These are phyloP conservation scores for Spodoptera littoralis DNA, from an alignment of 2,888 invertebrate genomes.

Conservation along the genomic window DNA sequence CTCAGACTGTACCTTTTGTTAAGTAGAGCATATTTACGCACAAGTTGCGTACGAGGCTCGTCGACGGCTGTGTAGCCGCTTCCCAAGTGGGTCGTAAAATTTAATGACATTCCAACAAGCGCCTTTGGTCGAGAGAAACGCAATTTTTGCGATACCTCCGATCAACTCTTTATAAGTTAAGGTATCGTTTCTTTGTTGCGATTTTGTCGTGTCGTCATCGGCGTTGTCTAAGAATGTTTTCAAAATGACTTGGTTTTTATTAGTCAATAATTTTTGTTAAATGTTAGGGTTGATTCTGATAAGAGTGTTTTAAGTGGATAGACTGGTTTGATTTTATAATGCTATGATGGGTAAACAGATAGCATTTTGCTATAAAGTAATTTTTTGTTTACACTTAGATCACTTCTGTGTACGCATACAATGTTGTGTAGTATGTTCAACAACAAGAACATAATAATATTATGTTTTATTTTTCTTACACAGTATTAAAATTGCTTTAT, in stretches of 20 bases:
- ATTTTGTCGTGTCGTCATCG: conserved; percentile 5
- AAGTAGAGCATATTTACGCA: conserved; percentile 55
- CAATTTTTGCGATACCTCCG: conserved; percentile 78
- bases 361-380: too few species aligned
- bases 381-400: too few species aligned
- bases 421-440: too few species aligned
- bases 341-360: too few species aligned
- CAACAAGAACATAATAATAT: too few species aligned
- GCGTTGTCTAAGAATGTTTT: neutral
- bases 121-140: conserved; percentile 69
- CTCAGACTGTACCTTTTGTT: conserved; percentile 13
- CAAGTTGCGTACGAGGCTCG: conserved; percentile 39
- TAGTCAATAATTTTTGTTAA: neutral
- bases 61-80: conserved; percentile 62
- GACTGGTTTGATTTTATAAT: too few species aligned
- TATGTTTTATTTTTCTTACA: too few species aligned
- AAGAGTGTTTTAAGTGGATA: too few species aligned
- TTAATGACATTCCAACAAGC: conserved; percentile 77
- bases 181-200: conserved; percentile 45
- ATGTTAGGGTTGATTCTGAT: too few species aligned
- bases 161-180: conserved; percentile 74
- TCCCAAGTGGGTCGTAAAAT: conserved; percentile 81
- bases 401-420: too few species aligned
- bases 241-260: conserved; percentile 2
- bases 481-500: too few species aligned